Evolutionary conservation across 2,113 vertebrate species (phyloP).

Genomic region (Cardinalis cardinalis): DNA sequence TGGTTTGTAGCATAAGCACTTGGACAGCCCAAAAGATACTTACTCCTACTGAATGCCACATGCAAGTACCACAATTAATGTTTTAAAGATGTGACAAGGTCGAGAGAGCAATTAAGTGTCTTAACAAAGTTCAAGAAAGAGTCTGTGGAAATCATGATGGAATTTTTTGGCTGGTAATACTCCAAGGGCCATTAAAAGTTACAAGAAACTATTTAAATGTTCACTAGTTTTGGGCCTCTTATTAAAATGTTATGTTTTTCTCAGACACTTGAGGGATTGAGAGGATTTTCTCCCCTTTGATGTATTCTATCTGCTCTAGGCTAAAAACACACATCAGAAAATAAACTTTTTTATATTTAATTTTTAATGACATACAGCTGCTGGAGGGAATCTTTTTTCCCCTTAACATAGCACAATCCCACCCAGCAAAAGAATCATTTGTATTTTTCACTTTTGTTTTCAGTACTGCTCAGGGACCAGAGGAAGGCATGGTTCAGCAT

Average conservation of each 20-base stretch:
- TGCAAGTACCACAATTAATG: neutral
- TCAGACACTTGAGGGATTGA: constrained; percentile 37
- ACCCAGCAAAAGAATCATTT: constrained; percentile 13
- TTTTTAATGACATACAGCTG: constrained; percentile 53
- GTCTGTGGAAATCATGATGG: neutral
- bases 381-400: constrained; percentile 14
- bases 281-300: constrained; percentile 51
- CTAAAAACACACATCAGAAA: constrained; percentile 48
- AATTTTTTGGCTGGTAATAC: constrained; percentile 2
- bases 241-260: constrained; percentile 45
- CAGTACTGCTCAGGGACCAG: neutral
- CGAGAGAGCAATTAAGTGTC: neutral
- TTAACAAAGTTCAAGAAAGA: neutral
- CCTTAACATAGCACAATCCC: neutral
- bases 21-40: neutral
- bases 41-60: neutral
- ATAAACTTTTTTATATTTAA: constrained; percentile 49
- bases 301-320: constrained; percentile 34
- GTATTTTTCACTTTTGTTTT: constrained; percentile 37
- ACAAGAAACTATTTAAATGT: constrained; percentile 54
- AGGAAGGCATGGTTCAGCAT: constrained; percentile 11
- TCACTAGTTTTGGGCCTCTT: constrained; percentile 36
- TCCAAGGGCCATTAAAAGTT: constrained; percentile 49
- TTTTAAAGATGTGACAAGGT: neutral
- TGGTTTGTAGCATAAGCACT: neutral